Conservation (phyloP, 2,888 invertebrate genomes). For the Agonopterix alstromeriana region DNA sequence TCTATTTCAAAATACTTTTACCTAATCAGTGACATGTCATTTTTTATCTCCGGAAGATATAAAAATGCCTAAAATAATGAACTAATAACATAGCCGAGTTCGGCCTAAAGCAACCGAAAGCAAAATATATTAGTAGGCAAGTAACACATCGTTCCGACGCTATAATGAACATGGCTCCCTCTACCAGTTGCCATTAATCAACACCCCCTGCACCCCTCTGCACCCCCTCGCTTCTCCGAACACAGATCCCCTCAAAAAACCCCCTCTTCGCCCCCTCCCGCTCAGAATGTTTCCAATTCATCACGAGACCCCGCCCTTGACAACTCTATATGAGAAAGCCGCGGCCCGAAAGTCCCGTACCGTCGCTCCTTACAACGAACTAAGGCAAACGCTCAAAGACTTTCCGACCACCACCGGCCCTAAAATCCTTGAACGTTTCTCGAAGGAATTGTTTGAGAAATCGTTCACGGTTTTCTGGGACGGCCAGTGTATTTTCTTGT, state of each 20-base stretch:
- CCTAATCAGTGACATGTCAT: slow-evolving; percentile 49
- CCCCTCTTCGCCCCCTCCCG: slow-evolving; percentile 57
- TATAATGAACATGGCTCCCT: slow-evolving; percentile 76
- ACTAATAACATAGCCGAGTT: slow-evolving; percentile 55
- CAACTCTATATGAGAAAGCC: slow-evolving; percentile 76
- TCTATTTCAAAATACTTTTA: slow-evolving; percentile 31
- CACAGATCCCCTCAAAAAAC: slow-evolving; percentile 55
- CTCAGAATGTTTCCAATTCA: slow-evolving; percentile 73
- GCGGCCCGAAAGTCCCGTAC: slow-evolving; percentile 35
- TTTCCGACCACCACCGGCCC: slow-evolving; percentile 28
- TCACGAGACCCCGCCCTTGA: slow-evolving; percentile 78
- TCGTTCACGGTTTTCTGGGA: slow-evolving; percentile 30
- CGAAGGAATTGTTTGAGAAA: slow-evolving; percentile 9
- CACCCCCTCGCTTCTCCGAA: slow-evolving; percentile 35
- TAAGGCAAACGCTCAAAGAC: slow-evolving; percentile 21
- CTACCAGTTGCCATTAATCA: slow-evolving; percentile 65
- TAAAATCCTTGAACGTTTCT: slow-evolving; percentile 22
- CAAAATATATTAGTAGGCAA: slow-evolving; percentile 70
- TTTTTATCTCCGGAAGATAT: slow-evolving; percentile 61
- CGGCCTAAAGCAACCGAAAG: slow-evolving; percentile 41
- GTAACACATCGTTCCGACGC: slow-evolving; percentile 70
- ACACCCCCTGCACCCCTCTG: slow-evolving; percentile 25
- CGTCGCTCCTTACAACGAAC: slow-evolving; percentile 21
- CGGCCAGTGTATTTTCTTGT: slow-evolving; percentile 38
- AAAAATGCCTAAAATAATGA: slow-evolving; percentile 69